Conservation (phyloP, 1,140 invertebrate genomes). For the Matsumurasca onukii region DNA sequence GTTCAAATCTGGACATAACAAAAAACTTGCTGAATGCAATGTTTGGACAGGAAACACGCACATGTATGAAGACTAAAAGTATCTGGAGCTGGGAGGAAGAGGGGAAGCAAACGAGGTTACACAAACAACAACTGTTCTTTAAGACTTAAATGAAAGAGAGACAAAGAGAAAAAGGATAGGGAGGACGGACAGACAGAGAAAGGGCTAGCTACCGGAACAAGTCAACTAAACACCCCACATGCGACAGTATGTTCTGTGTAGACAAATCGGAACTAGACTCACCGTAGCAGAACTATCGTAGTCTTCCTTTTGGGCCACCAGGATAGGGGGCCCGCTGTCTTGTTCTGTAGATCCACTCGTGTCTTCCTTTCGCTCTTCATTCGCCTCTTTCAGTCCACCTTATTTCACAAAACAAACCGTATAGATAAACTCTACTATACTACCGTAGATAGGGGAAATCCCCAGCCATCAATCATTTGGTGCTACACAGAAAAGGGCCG, state of each 20-base stretch:
- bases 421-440: too few relatives aligned
- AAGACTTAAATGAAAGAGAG: too few relatives aligned
- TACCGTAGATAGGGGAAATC: too few relatives aligned
- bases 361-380: neutral
- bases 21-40: too few relatives aligned
- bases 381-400: neutral
- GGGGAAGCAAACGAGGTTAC: too few relatives aligned
- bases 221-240: conserved; percentile 17
- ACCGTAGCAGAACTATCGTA: conserved; percentile 82
- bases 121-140: too few relatives aligned
- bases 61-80: too few relatives aligned
- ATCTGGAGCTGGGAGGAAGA: too few relatives aligned
- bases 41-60: too few relatives aligned
- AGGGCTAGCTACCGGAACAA: conserved; percentile 17
- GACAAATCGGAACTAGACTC: conserved; percentile 35
- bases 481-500: too few relatives aligned
- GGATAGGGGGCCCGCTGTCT: conserved; percentile 29
- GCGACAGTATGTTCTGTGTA: conserved; percentile 20
- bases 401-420: neutral
- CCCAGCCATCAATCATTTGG: too few relatives aligned
- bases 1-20: too few relatives aligned
- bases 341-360: neutral
- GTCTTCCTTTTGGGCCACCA: conserved; percentile 60
- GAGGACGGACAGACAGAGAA: conserved; percentile 19
- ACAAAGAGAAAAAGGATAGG: neutral